Evolutionary conservation across 2,113 vertebrate species (phyloP).

Genomic region (Nettapus auritus): DNA sequence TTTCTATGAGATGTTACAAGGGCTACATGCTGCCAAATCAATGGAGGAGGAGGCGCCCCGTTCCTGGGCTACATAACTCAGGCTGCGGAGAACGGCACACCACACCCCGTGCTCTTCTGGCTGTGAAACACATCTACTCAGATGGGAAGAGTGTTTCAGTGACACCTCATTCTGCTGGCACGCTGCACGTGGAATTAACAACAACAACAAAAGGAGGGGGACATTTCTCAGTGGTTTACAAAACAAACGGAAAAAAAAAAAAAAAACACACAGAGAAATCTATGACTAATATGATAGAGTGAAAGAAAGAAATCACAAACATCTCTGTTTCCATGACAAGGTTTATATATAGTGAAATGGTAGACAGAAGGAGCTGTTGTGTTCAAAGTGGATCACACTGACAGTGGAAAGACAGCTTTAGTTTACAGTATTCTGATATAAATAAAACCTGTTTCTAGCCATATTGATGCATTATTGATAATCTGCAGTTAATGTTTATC

Average conservation of each 20-base stretch:
- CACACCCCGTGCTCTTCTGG: neutral
- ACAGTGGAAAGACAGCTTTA: neutral
- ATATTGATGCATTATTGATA: neutral
- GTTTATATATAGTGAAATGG: neutral
- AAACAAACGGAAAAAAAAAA: neutral
- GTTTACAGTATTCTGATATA: neutral
- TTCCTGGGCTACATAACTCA: neutral
- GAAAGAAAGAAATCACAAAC: neutral
- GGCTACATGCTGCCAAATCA: neutral
- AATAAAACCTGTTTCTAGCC: neutral
- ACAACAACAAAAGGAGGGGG: neutral
- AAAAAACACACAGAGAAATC: neutral
- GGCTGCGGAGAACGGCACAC: neutral
- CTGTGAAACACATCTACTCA: neutral
- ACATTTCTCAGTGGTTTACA: neutral
- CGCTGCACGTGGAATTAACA: neutral
- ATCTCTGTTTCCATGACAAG: neutral
- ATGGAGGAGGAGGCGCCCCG: neutral
- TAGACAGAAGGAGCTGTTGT: neutral
- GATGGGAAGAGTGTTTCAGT: neutral
- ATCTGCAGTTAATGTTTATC: neutral
- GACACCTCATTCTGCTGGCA: slow-evolving; percentile 27
- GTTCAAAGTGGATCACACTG: neutral
- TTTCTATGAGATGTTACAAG: neutral
- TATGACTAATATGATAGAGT: neutral